Percentiles rank a stretch among this genome's conserved stretches.
These are phyloP conservation scores for Polyommatus icarus DNA, from an alignment of 2,888 invertebrate genomes.

Conservation along the genomic window DNA sequence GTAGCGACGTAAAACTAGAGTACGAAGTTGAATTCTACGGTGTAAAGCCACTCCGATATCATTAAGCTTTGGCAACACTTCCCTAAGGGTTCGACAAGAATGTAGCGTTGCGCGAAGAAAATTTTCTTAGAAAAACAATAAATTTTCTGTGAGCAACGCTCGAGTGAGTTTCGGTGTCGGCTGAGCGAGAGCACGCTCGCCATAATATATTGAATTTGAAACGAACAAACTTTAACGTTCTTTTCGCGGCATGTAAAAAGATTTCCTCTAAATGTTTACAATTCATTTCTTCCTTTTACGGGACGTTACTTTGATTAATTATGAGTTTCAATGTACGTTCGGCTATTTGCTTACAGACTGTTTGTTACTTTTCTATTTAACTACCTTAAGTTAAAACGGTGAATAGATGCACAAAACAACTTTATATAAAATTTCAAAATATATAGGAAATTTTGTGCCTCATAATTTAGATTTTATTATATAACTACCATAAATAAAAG, in stretches of 20 bases:
- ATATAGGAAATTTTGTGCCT: background rate
- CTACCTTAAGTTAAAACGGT: background rate
- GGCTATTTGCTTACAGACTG: background rate
- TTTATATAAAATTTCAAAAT: too few species aligned
- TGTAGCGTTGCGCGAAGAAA: constrained; percentile 67
- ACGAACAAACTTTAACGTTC: constrained; percentile 78
- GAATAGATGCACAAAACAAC: too few species aligned
- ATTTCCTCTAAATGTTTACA: constrained; percentile 74
- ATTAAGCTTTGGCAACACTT: constrained; percentile 66
- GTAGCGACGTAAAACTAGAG: background rate
- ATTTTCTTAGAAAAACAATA: constrained; percentile 81
- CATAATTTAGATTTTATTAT: too few species aligned
- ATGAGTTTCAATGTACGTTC: background rate
- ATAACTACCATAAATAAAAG: too few species aligned
- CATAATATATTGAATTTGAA: constrained; percentile 81
- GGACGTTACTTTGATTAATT: constrained; percentile 47
- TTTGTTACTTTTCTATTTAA: background rate
- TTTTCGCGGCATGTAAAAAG: constrained; percentile 70
- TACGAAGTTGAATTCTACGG: constrained; percentile 30
- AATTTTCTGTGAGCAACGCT: constrained; percentile 77
- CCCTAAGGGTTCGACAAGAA: constrained; percentile 58
- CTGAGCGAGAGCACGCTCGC: constrained; percentile 78
- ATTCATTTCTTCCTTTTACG: constrained; percentile 66
- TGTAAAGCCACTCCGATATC: constrained; percentile 48
- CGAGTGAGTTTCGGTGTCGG: constrained; percentile 80